A percentile compares a stretch with the other conserved stretches of the same genome.
Evolutionary conservation across 2,113 vertebrate genomes (phyloP).

Genomic region (Hemichromis elongatus): DNA sequence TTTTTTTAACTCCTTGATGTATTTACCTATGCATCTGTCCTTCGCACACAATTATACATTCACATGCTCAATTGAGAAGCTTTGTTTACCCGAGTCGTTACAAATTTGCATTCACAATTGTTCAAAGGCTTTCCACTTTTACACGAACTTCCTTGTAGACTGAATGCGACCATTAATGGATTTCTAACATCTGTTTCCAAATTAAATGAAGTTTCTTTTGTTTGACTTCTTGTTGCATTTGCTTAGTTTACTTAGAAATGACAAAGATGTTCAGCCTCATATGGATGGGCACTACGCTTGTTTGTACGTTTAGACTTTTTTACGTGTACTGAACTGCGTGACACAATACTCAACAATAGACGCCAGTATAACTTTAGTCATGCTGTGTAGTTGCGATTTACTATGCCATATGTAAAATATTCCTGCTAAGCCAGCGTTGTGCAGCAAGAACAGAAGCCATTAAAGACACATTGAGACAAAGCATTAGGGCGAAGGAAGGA

Average conservation of each 20-base stretch:
- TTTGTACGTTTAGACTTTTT: background rate
- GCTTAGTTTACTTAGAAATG: background rate
- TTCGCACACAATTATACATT: background rate
- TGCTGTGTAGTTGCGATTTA: background rate
- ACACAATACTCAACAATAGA: background rate
- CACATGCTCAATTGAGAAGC: background rate
- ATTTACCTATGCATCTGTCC: background rate
- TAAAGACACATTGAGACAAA: conserved; percentile 49
- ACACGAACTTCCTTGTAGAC: background rate
- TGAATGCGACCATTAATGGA: background rate
- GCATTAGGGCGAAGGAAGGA: conserved; percentile 33
- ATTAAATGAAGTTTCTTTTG: background rate
- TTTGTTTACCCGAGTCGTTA: background rate
- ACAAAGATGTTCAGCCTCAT: background rate
- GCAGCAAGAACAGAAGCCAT: conserved; percentile 14
- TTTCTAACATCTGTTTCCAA: background rate
- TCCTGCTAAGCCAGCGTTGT: background rate
- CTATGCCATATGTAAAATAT: background rate
- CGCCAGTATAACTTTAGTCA: background rate
- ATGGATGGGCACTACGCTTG: background rate
- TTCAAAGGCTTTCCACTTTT: background rate
- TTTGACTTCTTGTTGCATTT: background rate
- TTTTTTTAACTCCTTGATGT: background rate
- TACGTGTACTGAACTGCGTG: background rate
- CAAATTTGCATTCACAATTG: background rate